Evolutionary conservation across 2,113 vertebrate species (phyloP), one percentile per base, ranked within the genome.

Genomic region (Amazona guildingii): DNA sequence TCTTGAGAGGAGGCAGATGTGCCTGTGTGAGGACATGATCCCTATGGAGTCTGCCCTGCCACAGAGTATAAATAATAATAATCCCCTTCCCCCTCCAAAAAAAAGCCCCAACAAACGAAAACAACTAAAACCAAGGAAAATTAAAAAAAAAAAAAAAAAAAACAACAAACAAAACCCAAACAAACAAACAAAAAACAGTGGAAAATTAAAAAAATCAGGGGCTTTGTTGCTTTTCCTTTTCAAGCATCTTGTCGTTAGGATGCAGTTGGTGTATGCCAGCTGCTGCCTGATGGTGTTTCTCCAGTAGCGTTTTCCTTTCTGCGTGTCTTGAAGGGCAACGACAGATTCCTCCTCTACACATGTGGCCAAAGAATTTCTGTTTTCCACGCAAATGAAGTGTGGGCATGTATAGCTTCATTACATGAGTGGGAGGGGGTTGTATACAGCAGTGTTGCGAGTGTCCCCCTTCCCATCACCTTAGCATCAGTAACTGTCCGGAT

Each of bases 11-110:
- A 93, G 85, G 87, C 90, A 77, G 87, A 82, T 87, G 81, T 91
- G 83, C 79, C 76, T 92, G 51, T 83, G 90, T 83, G 78, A 93
- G 73, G 80, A 88, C 66, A n/a, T 33, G 83, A 86, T 97, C 86
- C 93, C 76, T 79, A 31, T 39, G 69, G 89, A 96, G 23, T 78
- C 83, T 78, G 86, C 61, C 39, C 54, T 63, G 62, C 84, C 90
- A 77, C 83, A 68, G 43, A 81, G 55, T 67, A 59, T 86, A 94
- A 96, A 94, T 86, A 64, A 92, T 21, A 73, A 54, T 35, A 35
- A 37, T n/a, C 33, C 33, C 33, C 33, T 31, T 54, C 52, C 31
- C 55, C 33, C 20, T 6, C 4, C 28, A 10, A 1, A 2, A 35
- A 59, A 57, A 33, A 31, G 13, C 11, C 54, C 28, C 17, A 52